A percentile compares a stretch with the other conserved stretches of the same genome.
These are phyloP conservation scores for Plotosus lineatus DNA, from an alignment of 2,113 vertebrate species.

Conservation along the genomic window DNA sequence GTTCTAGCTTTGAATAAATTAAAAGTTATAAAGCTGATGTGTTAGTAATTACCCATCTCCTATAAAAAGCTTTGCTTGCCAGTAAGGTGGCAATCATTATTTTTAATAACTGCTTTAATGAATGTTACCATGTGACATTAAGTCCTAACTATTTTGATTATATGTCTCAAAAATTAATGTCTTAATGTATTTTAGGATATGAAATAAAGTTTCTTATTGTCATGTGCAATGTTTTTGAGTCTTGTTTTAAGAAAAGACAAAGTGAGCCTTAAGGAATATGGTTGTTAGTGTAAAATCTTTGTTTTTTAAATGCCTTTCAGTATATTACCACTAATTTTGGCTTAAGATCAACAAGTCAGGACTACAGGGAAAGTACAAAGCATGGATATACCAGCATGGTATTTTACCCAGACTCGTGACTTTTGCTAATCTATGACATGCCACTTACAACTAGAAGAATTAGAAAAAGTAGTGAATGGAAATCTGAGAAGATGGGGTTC, in stretches of 20 bases:
- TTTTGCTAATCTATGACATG: no score
- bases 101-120: constrained; percentile 51
- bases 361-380: no score
- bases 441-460: no score
- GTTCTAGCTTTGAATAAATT: not conserved
- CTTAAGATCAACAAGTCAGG: no score
- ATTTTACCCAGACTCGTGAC: no score
- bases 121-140: constrained; percentile 46
- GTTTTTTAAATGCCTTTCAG: not conserved
- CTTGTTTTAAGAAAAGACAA: not conserved
- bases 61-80: constrained; percentile 44
- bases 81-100: constrained; percentile 42
- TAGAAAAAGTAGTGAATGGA: no score
- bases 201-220: constrained; percentile 46
- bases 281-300: not conserved
- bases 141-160: constrained; percentile 46
- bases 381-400: no score
- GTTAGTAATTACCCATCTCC: constrained; percentile 16
- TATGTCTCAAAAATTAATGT: constrained; percentile 50
- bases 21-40: constrained; percentile 12
- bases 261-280: not conserved
- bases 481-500: no score
- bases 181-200: constrained; percentile 57
- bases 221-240: constrained; percentile 55
- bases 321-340: not conserved